Evolutionary conservation across 2,113 vertebrate genomes (phyloP).

Genomic region (Eonycteris spelaea): DNA sequence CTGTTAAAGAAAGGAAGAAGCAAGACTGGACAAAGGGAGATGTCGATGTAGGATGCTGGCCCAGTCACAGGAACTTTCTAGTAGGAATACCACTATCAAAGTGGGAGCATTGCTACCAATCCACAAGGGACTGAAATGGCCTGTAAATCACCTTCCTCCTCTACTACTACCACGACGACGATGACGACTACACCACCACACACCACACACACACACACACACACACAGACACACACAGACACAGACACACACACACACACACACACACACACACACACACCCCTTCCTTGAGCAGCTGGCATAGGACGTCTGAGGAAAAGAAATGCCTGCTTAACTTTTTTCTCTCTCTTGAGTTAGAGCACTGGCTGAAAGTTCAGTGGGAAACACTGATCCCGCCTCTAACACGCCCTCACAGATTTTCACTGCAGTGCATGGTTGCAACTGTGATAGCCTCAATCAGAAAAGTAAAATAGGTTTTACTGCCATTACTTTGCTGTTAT

Average conservation of each 20-base stretch:
- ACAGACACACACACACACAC: too few species aligned
- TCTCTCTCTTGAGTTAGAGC: background rate
- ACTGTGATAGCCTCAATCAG: background rate
- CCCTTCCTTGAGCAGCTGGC: background rate
- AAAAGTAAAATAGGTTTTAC: background rate
- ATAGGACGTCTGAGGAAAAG: background rate
- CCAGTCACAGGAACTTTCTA: background rate
- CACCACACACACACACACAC: too few species aligned
- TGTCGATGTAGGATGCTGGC: accelerated
- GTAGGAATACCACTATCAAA: background rate
- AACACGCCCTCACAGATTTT: background rate
- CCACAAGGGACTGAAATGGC: background rate
- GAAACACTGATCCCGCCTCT: background rate
- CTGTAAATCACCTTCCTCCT: background rate
- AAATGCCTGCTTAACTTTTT: too few species aligned
- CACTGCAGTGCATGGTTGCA: background rate
- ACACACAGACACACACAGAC: too few species aligned
- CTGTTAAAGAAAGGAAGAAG: background rate
- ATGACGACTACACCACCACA: too few species aligned
- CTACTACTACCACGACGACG: background rate
- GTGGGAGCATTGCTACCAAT: background rate
- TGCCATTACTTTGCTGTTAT: background rate
- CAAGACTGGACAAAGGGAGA: background rate
- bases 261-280: too few species aligned
- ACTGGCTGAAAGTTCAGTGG: background rate